Base-by-base conservation (phyloP, 2,797 vertebrate genomes). In the Acanthis flammea region DNA sequence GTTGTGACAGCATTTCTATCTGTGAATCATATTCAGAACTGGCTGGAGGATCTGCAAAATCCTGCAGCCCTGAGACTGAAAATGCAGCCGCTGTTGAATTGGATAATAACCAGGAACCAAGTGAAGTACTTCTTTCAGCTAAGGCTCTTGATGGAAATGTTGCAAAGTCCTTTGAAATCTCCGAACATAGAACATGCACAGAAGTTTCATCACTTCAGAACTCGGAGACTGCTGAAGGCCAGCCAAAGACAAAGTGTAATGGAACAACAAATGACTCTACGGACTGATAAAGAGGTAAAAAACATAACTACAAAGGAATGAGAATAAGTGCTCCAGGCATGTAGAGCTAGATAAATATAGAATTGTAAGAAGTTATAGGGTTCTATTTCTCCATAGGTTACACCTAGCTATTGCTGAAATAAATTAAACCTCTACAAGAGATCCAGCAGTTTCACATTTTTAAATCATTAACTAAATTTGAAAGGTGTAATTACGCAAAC, bases 1-100 rank as follows among this genome's bases (percentile, higher is more conserved):
- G 94, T 41, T 94, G 94, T 12, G 98, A 98, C 51, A 93, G 95
- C 61, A 51, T 96, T 37, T 97, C 97, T 75, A 88, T 95, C 37
- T 98, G 96, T 80, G 97, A 96, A 88, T 97, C 97, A 68, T 95
- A 96, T 35, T 86, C 97, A 76, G 98, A 97, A 84, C 94, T 95
- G 71, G 58, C 90, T 48, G 94, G 92, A 96, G 97, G 96, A 80
- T 95, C 96, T 33, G 41, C 65, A 88, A 88, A 81, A 83, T 92
- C 96, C 37, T 95, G 96, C 90, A 72, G 45, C 45, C 62, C 86
- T n/a, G 97, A 96, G 76, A 94, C 89, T 14, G 96, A 97, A 80
- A 97, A 96, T 60, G 58, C 87, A 61, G 61, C 60, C 6, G 30
- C 87, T 81, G 25, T 84, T 88, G 94, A 96, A 93, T 92, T 89